phyloP scores from a whole-genome alignment of 2,888 invertebrate genomes.

The Brachyptera risi region DNA sequence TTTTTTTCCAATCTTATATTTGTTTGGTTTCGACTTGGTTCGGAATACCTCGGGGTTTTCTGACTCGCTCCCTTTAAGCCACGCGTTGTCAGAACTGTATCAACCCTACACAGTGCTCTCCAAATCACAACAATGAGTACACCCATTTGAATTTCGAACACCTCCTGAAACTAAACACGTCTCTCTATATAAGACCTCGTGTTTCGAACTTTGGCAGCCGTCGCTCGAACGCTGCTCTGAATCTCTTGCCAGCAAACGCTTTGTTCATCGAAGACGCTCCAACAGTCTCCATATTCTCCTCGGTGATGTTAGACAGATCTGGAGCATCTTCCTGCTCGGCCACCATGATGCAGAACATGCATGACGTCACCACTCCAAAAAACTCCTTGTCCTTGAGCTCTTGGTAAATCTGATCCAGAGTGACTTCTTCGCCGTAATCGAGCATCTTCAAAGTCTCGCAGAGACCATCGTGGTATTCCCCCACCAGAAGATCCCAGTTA shows the following conservation, averaged over 20 bases:
- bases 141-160: too few species aligned
- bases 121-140: too few species aligned
- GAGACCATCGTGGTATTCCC: conserved; percentile 26
- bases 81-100: too few species aligned
- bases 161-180: too few species aligned
- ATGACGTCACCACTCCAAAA: conserved; percentile 35
- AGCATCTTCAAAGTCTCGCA: conserved; percentile 12
- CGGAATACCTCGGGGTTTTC: too few species aligned
- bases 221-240: conserved; percentile 1
- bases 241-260: conserved; percentile 16
- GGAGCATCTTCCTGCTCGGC: conserved; percentile 31
- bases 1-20: too few species aligned
- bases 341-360: conserved; percentile 34
- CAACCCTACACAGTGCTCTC: too few species aligned
- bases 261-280: not conserved
- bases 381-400: conserved; percentile 35
- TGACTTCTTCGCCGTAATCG: not conserved
- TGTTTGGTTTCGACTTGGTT: too few species aligned
- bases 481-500: conserved; percentile 25
- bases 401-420: conserved; percentile 33
- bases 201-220: conserved; percentile 20
- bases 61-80: too few species aligned
- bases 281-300: conserved; percentile 9
- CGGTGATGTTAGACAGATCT: conserved; percentile 22
- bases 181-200: conserved; percentile 21